Evolutionary conservation across 2,113 vertebrate species (phyloP), one percentile per base, ranked within the genome.

Genomic region (Jaculus jaculus): DNA sequence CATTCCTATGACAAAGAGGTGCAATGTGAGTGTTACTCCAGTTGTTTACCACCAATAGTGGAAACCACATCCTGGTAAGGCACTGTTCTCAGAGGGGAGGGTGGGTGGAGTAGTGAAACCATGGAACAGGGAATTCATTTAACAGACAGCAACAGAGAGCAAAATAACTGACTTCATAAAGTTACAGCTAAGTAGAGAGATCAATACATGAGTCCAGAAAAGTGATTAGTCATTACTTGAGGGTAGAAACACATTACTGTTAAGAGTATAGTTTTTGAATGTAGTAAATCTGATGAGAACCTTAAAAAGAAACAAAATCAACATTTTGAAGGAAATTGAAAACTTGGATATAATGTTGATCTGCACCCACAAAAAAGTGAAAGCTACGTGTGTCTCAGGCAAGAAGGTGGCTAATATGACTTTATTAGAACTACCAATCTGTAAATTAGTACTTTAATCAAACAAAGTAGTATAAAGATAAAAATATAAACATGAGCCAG

Each of bases 91-190:
- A 87, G 58, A 86, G 11, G 77, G 63, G 83, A 90, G 77, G 54
- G 87, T 51, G 94, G 87, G 81, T 95, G 90, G 87, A 83, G 63
- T 26, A 10, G 17, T 71, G 89, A 90, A 87, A 80, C 68, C 65
- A 75, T 28, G 2, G 26, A 18, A 85, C 16, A 92, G 39, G 93
- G 79, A 96, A 96, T 95, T 93, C 88, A 26, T 90, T 95, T 96
- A 97, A 86, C 72, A 87, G 90, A 96, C 26, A 1, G 28, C 69
- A 81, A 13, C 66, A 60, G 74, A 88, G 97, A 86, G 37, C 84
- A 94, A 94, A 96, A 79, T 63, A 89, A 89, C 63, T 84, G 89
- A 86, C 60, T 87, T 21, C 89, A 92, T 42, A 26, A 92, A 97
- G 87, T 30, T 85, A 47, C 71, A 61, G 16, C 3, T 94, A 95